phyloP scores from a whole-genome alignment of 2,797 vertebrate genomes.

The Sebastes goodei region DNA sequence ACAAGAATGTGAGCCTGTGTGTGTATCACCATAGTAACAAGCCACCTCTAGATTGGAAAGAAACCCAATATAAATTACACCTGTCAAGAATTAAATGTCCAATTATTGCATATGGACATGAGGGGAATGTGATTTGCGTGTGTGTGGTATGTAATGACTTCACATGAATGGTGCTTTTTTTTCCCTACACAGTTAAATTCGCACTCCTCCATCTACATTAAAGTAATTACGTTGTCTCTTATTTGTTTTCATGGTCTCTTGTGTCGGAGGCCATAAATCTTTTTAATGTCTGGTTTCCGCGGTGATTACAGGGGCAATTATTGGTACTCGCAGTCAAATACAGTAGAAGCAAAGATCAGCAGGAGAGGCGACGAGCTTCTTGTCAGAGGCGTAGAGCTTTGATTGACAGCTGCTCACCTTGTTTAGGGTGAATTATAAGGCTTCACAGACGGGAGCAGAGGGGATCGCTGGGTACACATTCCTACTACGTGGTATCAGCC shows the following conservation, averaged over 20 bases:
- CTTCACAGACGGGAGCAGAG: not conserved
- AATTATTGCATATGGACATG: constrained; percentile 21
- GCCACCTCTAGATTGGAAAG: constrained; percentile 13
- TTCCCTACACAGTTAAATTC: constrained; percentile 5
- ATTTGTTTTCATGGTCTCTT: constrained; percentile 33
- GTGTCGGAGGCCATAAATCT: constrained; percentile 31
- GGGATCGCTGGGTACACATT: not conserved
- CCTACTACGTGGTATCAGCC: not conserved
- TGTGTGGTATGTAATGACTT: constrained; percentile 29
- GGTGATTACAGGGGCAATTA: constrained; percentile 45
- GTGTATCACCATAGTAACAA: constrained; percentile 57
- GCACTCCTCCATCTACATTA: constrained; percentile 24
- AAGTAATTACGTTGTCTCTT: constrained; percentile 36
- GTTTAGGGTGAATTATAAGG: constrained; percentile 21
- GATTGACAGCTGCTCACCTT: constrained; percentile 35
- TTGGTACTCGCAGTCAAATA: not conserved
- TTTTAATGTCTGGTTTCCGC: constrained; percentile 18
- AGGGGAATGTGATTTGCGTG: not conserved
- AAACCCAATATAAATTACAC: constrained; percentile 5
- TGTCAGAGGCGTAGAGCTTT: constrained; percentile 4
- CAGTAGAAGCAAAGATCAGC: not conserved
- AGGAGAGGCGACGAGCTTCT: not conserved
- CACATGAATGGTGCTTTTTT: not conserved
- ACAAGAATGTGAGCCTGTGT: constrained; percentile 14
- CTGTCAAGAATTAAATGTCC: constrained; percentile 40